Conservation (phyloP, 2,888 invertebrate genomes). For the Drosophila leonis region DNA sequence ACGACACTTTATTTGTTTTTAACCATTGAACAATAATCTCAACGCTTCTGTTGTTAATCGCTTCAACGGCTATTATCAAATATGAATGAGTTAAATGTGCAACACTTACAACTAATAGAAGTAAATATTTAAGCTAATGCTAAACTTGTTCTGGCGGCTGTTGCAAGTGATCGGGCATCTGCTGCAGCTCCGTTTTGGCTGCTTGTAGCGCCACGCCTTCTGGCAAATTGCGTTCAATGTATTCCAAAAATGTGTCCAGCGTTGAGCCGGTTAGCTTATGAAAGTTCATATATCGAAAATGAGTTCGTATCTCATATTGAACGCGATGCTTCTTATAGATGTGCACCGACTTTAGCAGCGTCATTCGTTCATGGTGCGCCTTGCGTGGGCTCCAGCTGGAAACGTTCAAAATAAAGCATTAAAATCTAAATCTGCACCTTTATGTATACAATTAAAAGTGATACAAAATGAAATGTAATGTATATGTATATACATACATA, state of each 20-base stretch:
- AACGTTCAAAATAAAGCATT: slow-evolving; percentile 51
- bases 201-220: slow-evolving; percentile 98
- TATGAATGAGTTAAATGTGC: neutral
- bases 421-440: neutral
- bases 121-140: slow-evolving; percentile 22
- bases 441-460: too few species aligned
- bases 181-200: slow-evolving; percentile 90
- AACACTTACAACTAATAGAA: slow-evolving; percentile 22
- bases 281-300: slow-evolving; percentile 93
- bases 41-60: neutral
- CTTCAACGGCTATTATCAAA: neutral
- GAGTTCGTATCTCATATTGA: slow-evolving; percentile 98
- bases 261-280: slow-evolving; percentile 97
- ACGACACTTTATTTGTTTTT: slow-evolving; percentile 39
- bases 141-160: slow-evolving; percentile 84
- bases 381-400: slow-evolving; percentile 91
- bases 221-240: slow-evolving; percentile 97
- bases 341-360: slow-evolving; percentile 94
- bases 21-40: slow-evolving; percentile 47
- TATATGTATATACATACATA: too few species aligned
- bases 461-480: too few species aligned
- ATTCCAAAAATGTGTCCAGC: slow-evolving; percentile 97
- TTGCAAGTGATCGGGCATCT: slow-evolving; percentile 87
- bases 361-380: slow-evolving; percentile 91
- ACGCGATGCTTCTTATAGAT: slow-evolving; percentile 97